A percentile compares a stretch with the other conserved stretches of the same genome.
Evolutionary conservation across 2,888 invertebrate genomes (phyloP).

Genomic region (Lasioglossum pauxillum): DNA sequence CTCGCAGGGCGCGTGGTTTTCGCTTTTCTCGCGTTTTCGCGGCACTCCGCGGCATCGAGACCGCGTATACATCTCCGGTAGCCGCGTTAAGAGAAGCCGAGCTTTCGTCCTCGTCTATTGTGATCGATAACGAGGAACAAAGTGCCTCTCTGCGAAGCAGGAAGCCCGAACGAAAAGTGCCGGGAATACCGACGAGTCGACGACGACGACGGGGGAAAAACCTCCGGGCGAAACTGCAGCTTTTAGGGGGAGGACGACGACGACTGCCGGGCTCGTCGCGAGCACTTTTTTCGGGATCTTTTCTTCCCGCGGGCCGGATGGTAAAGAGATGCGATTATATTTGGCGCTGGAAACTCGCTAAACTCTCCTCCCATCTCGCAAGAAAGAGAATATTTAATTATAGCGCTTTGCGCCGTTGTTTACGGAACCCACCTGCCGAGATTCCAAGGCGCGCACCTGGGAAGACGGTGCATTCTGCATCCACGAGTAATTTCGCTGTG

Average conservation of each 20-base stretch:
- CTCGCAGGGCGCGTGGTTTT: background rate
- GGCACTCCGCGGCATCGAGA: slow-evolving; percentile 16
- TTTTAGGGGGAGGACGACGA: slow-evolving; percentile 29
- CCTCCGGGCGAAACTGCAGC: slow-evolving; percentile 33
- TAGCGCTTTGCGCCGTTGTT: background rate
- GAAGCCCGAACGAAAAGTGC: slow-evolving; percentile 49
- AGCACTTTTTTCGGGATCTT: slow-evolving; percentile 31
- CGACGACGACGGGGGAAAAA: slow-evolving; percentile 26
- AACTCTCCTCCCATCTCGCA: background rate
- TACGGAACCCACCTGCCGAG: background rate
- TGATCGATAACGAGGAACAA: slow-evolving; percentile 68
- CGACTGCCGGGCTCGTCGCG: slow-evolving; percentile 15
- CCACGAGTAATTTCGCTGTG: background rate
- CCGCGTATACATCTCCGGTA: slow-evolving; percentile 39
- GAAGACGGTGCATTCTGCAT: background rate
- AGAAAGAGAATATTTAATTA: slow-evolving; percentile 16
- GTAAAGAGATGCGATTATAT: slow-evolving; percentile 25
- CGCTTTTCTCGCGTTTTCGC: slow-evolving; percentile 27
- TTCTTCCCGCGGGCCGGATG: slow-evolving; percentile 18
- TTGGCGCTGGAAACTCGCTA: slow-evolving; percentile 6
- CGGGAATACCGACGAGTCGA: slow-evolving; percentile 37
- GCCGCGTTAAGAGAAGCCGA: slow-evolving; percentile 30
- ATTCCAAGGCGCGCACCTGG: background rate
- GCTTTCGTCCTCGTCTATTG: slow-evolving; percentile 51
- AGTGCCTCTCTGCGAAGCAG: slow-evolving; percentile 59